Evolutionary conservation across 2,113 vertebrate genomes (phyloP), one percentile per base, ranked within the genome.

Genomic region (Ploceus nigricollis): DNA sequence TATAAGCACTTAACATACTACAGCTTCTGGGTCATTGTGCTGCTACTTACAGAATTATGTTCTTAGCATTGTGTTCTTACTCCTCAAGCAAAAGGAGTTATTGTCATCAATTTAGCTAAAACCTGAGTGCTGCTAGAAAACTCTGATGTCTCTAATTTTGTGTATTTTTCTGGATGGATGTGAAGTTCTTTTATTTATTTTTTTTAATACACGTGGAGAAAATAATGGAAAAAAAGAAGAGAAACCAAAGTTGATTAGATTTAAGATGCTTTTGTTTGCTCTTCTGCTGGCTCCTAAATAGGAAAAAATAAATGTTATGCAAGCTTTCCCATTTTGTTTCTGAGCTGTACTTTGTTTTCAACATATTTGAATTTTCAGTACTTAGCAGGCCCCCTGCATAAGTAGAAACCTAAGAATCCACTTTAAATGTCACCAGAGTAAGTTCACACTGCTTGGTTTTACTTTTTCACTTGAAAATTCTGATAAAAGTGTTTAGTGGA

Each of bases 191-290:
- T 10, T 8, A 25, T 6, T 64, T 57, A 10, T 57, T 56, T 57
- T n/a, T 23, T 45, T 45, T 47, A 11, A 48, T 20, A 25, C 2
- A 14, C 1, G 1, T 30, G 14, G 4, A 13, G 3, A 16, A 31
- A 44, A 25, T 6, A 48, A 28, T 14, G 16, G 12, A 1, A 57
- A 64, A 58, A 80, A 44, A 58, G 4, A 90, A 79, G 31, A 57
- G 11, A 77, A 84, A 65, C 2, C 3, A 12, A 58, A 89, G 13
- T 11, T 82, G 12, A 5, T 50, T 70, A 82, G 4, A 54, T 54
- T 42, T 27, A 57, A 20, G 6, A 58, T 71, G 11, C 3, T 40
- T 89, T 71, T 66, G 10, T 61, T 87, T 54, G 25, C 13, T 78
- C 15, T 75, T 84, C 39, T 73, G 5, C 8, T 73, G n/a, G 4